Base-by-base conservation (phyloP, 2,113 vertebrate genomes). In the Macrotus californicus region DNA sequence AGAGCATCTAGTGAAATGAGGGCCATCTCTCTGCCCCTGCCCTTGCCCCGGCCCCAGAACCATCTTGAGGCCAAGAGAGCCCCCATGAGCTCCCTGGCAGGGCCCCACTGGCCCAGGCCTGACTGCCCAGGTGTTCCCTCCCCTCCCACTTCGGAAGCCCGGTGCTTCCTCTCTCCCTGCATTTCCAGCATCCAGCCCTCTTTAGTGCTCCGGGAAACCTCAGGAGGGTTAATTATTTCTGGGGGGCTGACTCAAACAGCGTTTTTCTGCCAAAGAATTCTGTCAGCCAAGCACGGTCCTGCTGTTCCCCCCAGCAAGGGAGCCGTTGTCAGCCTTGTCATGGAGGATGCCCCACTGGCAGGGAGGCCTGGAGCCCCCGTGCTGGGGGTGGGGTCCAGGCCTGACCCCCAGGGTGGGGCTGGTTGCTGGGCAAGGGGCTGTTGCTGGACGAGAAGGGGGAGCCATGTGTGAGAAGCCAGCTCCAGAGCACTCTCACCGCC, bases 151-250 rank as follows among this genome's bases (percentile, higher is more conserved):
- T 70, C 73, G 92, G 93, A 48, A 97, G 91, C 90, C 90, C 52
- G 87, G 95, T 83, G 84, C 75, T 94, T 93, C 88, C 70, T n/a
- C 96, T 61, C 67, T 91, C 83, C 8, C 36, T 64, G 83, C 69
- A 72, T 95, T 94, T 79, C 96, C 94, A 73, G 91, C 96, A 90
- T 94, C 95, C 95, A 24, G 6, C 85, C 50, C 50, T 89, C 69
- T 93, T 95, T 81, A 16, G 95, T 96, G 92, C 97, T 98, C 97
- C 91, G 95, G 97, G 96, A 97, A 97, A 95, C 96, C 96, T 95
- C 97, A 89, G 22, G 94, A 98, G 97, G 97, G 97, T 98, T 98
- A 97, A 98, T 98, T 98, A 98, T 98, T 97, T 97, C 97, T 97
- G 93, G 61, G 61, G 79, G 93, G 97, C 96, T 98, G 97, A 98